phyloP scores from a whole-genome alignment of 2,113 vertebrate species.

The Corythoichthys intestinalis region DNA sequence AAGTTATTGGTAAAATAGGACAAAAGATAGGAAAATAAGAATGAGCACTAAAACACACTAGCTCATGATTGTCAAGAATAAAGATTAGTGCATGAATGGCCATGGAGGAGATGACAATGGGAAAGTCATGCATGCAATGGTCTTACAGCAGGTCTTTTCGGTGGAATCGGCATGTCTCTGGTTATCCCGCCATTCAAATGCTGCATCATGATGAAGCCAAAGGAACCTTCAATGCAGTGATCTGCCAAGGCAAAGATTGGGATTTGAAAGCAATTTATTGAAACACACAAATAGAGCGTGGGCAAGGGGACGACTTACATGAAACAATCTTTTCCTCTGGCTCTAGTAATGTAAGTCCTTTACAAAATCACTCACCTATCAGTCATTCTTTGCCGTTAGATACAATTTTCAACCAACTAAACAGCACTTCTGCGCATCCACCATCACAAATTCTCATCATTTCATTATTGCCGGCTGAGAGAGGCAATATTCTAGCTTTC shows the following conservation, averaged over 20 bases:
- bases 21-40: too few relatives aligned
- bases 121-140: conserved; percentile 18
- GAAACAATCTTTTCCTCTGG: conserved; percentile 20
- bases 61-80: conserved; percentile 32
- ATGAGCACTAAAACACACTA: too few relatives aligned
- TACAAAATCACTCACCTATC: conserved; percentile 26
- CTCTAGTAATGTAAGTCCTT: conserved; percentile 13
- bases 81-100: conserved; percentile 37
- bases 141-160: conserved; percentile 57
- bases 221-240: conserved; percentile 22
- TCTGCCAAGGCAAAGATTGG: conserved; percentile 28
- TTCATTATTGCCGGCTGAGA: conserved; percentile 28
- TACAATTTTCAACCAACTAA: conserved; percentile 35
- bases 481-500: conserved; percentile 15
- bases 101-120: conserved; percentile 27
- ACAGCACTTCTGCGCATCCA: conserved; percentile 18
- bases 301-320: too few relatives aligned
- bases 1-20: too few relatives aligned
- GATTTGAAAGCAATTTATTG: background rate
- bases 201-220: conserved; percentile 45
- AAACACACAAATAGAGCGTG: background rate
- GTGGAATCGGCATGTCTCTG: conserved; percentile 31
- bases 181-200: conserved; percentile 36
- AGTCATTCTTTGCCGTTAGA: conserved; percentile 40
- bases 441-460: conserved; percentile 14